A percentile compares a stretch with the other conserved stretches of the same genome.
phyloP scores from a whole-genome alignment of 2,888 invertebrate species.

The Chaetogeoica ovagalla region DNA sequence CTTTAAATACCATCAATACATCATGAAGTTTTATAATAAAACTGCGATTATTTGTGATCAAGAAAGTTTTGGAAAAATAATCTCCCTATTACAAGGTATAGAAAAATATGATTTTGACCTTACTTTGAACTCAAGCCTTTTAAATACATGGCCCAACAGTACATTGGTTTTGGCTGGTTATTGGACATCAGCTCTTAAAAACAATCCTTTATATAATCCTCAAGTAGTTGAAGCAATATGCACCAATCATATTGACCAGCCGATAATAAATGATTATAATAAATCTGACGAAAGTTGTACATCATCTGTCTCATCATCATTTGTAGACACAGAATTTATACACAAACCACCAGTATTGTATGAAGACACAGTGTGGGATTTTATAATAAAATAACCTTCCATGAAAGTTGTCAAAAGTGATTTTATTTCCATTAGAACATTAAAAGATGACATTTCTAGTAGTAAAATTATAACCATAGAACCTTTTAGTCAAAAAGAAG shows the following conservation, averaged over 20 bases:
- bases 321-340: constrained; percentile 20
- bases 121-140: constrained; percentile 80
- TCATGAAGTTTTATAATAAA: constrained; percentile 81
- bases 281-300: constrained; percentile 34
- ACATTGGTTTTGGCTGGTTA: constrained; percentile 82
- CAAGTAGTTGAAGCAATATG: constrained; percentile 19
- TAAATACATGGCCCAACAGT: constrained; percentile 86
- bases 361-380: constrained; percentile 27
- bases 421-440: constrained; percentile 11
- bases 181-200: constrained; percentile 79
- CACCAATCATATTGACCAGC: neutral
- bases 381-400: constrained; percentile 55
- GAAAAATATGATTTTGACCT: constrained; percentile 70
- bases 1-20: constrained; percentile 72
- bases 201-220: constrained; percentile 60
- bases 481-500: neutral
- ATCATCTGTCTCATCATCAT: constrained; percentile 33
- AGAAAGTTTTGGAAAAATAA: constrained; percentile 78
- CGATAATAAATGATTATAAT: constrained; percentile 38
- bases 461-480: neutral
- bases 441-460: neutral
- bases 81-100: constrained; percentile 75
- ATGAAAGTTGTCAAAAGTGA: constrained; percentile 55
- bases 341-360: constrained; percentile 15
- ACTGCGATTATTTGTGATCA: constrained; percentile 80